phyloP scores from a whole-genome alignment of 1,140 invertebrate species.

The Drosophila grimshawi region DNA sequence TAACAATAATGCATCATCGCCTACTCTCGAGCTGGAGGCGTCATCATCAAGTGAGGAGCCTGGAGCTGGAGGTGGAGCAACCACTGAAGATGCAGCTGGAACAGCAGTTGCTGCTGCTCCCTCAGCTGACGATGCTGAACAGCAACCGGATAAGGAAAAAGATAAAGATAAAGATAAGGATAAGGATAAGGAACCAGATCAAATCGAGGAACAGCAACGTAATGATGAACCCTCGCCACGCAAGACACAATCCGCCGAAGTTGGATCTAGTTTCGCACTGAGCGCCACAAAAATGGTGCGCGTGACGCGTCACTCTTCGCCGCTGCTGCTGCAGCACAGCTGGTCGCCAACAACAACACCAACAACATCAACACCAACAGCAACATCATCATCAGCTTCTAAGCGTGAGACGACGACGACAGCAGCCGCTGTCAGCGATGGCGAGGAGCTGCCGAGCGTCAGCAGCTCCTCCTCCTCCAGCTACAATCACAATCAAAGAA shows the following conservation, averaged over 20 bases:
- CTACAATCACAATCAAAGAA: slow-evolving; percentile 39
- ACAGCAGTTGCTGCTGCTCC: slow-evolving; percentile 6
- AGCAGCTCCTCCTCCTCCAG: slow-evolving; percentile 5
- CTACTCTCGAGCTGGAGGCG: slow-evolving; percentile 21
- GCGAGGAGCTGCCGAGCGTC: slow-evolving; percentile 33
- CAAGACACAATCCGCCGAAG: slow-evolving; percentile 17
- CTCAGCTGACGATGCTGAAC: slow-evolving; percentile 16
- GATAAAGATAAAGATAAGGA: slow-evolving; percentile 23
- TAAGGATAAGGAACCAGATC: neutral
- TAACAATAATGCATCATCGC: slow-evolving; percentile 32
- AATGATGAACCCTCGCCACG: neutral
- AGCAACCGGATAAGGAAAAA: slow-evolving; percentile 12
- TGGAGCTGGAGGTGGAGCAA: neutral
- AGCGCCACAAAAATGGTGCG: slow-evolving; percentile 42
- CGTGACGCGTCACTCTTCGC: slow-evolving; percentile 73
- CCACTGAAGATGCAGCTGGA: neutral
- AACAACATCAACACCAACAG: neutral
- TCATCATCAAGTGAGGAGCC: neutral
- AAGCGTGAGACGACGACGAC: neutral
- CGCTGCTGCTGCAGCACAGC: slow-evolving; percentile 46
- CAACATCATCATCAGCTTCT: neutral
- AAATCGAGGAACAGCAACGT: neutral
- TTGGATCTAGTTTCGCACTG: neutral
- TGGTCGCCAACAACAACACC: slow-evolving; percentile 51
- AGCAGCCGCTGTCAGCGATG: slow-evolving; percentile 28